phyloP scores from a whole-genome alignment of 2,113 vertebrate genomes.

The Furnarius figulus region DNA sequence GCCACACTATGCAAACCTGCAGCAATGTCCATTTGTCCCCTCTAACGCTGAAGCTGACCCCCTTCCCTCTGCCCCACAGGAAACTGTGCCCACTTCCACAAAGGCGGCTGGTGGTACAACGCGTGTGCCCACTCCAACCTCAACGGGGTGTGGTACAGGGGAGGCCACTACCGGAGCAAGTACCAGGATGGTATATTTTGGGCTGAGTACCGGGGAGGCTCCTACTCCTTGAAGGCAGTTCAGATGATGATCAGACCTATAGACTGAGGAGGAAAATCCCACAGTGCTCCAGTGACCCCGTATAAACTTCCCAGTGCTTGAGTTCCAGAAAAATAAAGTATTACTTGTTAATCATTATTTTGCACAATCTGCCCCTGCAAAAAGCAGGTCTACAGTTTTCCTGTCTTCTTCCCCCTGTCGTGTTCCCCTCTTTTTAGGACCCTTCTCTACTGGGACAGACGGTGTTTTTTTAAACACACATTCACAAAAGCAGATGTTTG shows the following conservation, averaged over 20 bases:
- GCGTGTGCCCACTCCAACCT: slow-evolving; percentile 96
- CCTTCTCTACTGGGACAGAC: slow-evolving; percentile 51
- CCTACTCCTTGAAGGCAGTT: slow-evolving; percentile 91
- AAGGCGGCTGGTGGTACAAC: slow-evolving; percentile 99
- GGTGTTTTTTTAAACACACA: slow-evolving; percentile 21
- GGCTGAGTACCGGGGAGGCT: slow-evolving; percentile 96
- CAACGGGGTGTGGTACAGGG: slow-evolving; percentile 96
- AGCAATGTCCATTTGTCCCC: neutral
- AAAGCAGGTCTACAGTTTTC: slow-evolving; percentile 27
- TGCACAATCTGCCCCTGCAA: slow-evolving; percentile 60
- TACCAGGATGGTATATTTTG: slow-evolving; percentile 97
- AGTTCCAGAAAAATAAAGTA: slow-evolving; percentile 42
- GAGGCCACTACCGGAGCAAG: slow-evolving; percentile 97
- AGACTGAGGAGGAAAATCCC: slow-evolving; percentile 75
- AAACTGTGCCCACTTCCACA: slow-evolving; percentile 98
- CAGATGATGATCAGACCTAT: slow-evolving; percentile 97
- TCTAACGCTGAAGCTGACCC: neutral
- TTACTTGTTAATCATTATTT: slow-evolving; percentile 56
- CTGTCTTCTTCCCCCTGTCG: neutral
- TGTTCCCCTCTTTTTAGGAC: neutral
- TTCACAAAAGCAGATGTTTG: slow-evolving; percentile 32
- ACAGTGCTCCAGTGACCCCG: neutral
- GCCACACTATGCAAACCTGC: fast-evolving
- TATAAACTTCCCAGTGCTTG: neutral
- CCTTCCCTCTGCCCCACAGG: slow-evolving; percentile 71